A percentile compares a stretch with the other conserved stretches of the same genome.
Conservation (phyloP, 1,140 invertebrate species). For the Hormaphis cornu region DNA sequence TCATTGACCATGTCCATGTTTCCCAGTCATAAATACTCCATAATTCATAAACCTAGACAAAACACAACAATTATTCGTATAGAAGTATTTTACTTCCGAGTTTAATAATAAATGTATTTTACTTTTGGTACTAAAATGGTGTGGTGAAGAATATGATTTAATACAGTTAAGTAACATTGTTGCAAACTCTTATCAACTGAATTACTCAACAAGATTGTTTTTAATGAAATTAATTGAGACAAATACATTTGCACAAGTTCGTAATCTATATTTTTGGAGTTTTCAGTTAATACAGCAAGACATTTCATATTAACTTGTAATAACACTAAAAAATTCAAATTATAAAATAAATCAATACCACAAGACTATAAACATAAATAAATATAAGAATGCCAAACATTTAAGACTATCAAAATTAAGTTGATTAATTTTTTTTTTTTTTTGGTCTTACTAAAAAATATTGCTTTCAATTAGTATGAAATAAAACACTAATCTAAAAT, state of each 20-base stretch:
- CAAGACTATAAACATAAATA: too few relatives aligned
- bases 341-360: not conserved
- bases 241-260: not conserved
- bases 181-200: not conserved
- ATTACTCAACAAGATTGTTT: not conserved
- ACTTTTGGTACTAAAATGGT: conserved; percentile 4
- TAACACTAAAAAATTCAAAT: not conserved
- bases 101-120: not conserved
- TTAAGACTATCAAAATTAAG: too few relatives aligned
- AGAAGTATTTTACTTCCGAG: not conserved
- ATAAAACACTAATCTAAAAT: too few relatives aligned
- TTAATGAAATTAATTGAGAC: not conserved
- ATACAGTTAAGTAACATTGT: not conserved
- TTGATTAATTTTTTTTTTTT: too few relatives aligned
- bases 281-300: conserved; percentile 7
- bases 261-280: not conserved
- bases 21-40: conserved; percentile 11
- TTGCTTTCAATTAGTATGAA: too few relatives aligned
- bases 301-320: not conserved
- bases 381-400: too few relatives aligned
- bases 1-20: conserved; percentile 27
- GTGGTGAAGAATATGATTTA: not conserved
- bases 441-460: too few relatives aligned
- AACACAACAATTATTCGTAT: not conserved
- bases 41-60: not conserved